Evolutionary conservation across 2,797 vertebrate species (phyloP).

Genomic region (Coregonus ussuriensis): DNA sequence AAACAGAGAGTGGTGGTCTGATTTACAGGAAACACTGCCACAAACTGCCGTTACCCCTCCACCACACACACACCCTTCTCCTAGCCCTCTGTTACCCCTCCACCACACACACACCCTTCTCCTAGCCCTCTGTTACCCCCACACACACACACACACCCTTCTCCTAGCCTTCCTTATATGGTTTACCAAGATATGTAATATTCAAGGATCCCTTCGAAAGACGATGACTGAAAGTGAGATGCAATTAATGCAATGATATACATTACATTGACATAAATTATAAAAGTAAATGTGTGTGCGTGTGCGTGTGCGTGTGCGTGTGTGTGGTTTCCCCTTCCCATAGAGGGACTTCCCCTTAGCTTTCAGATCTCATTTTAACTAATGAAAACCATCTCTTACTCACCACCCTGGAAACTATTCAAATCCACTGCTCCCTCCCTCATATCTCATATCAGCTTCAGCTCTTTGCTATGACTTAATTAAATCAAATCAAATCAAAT

Average conservation of each 20-base stretch:
- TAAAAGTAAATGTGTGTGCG: no score
- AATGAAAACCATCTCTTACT: constrained; percentile 37
- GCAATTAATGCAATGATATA: not conserved
- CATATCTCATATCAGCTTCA: not conserved
- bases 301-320: no score
- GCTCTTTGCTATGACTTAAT: constrained; percentile 5
- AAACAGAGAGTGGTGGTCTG: constrained; percentile 59
- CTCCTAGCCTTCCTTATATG: not conserved
- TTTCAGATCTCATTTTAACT: constrained; percentile 52
- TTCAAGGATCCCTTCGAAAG: not conserved
- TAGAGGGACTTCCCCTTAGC: constrained; percentile 63
- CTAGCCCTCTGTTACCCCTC: constrained; percentile 39
- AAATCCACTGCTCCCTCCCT: constrained; percentile 28
- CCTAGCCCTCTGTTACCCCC: constrained; percentile 37
- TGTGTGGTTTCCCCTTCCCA: constrained; percentile 1
- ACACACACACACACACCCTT: not conserved
- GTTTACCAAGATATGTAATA: not conserved
- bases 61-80: not conserved
- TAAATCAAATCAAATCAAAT: no score
- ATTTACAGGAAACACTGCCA: constrained; percentile 65
- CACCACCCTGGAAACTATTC: constrained; percentile 63
- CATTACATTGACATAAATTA: not conserved
- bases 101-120: not conserved
- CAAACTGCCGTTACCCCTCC: constrained; percentile 60
- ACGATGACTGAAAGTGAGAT: not conserved